Evolutionary conservation across 2,888 invertebrate genomes (phyloP).

Genomic region (Melipona beecheii): DNA sequence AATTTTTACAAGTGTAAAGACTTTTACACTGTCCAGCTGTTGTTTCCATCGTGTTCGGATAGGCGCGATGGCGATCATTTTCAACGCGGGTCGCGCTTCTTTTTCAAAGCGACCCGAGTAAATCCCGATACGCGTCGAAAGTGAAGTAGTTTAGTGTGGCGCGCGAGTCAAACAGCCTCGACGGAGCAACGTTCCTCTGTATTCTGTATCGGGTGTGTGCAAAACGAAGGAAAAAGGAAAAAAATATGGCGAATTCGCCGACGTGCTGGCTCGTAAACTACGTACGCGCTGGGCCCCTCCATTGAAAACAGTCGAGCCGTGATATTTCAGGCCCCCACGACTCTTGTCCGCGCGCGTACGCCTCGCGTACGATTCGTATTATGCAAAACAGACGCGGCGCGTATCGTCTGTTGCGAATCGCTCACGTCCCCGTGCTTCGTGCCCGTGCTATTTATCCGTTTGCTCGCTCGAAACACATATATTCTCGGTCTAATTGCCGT

Average conservation of each 20-base stretch:
- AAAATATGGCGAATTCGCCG: constrained; percentile 4
- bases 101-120: constrained; percentile 43
- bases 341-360: constrained; percentile 42
- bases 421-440: constrained; percentile 41
- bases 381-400: constrained; percentile 74
- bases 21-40: no score
- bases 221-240: background rate
- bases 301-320: constrained; percentile 73
- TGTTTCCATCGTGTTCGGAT: background rate
- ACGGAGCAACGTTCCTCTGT: constrained; percentile 62
- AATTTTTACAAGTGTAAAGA: no score
- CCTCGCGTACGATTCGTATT: constrained; percentile 63
- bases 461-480: constrained; percentile 42
- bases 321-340: constrained; percentile 73
- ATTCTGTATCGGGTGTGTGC: constrained; percentile 62
- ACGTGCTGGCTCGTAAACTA: constrained; percentile 67
- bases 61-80: background rate
- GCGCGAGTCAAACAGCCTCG: constrained; percentile 58
- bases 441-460: constrained; percentile 59
- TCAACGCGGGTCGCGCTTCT: background rate
- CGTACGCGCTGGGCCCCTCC: constrained; percentile 33
- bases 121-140: constrained; percentile 64
- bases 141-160: constrained; percentile 70
- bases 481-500: constrained; percentile 60
- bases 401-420: constrained; percentile 73